A percentile compares a stretch with the other conserved stretches of the same genome.
Conservation (phyloP, 2,888 invertebrate genomes). For the Drosophila pegasa region DNA sequence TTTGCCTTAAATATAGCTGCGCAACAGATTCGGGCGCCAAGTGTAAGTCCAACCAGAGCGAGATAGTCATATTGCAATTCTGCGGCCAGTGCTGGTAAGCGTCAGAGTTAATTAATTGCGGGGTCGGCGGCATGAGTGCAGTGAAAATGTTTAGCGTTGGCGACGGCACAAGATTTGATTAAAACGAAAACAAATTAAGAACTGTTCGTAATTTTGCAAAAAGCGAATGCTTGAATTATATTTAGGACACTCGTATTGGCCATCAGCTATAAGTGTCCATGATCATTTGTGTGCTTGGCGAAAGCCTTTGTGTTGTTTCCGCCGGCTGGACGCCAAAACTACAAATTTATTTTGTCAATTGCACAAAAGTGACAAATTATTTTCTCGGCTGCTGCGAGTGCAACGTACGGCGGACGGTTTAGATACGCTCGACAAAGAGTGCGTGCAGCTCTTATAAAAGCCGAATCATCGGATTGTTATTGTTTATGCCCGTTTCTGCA, state of each 20-base stretch:
- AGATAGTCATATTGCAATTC: conserved; percentile 59
- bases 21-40: conserved; percentile 46
- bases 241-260: conserved; percentile 3
- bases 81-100: conserved; percentile 62
- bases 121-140: conserved; percentile 68
- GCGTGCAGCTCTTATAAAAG: conserved; percentile 22
- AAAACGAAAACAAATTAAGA: conserved; percentile 60
- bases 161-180: conserved; percentile 67
- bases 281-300: conserved; percentile 12
- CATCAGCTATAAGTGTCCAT: conserved; percentile 6
- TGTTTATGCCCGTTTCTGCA: conserved; percentile 47
- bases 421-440: conserved; percentile 14
- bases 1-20: conserved; percentile 17
- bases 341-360: conserved; percentile 53
- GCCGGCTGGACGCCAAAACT: conserved; percentile 64
- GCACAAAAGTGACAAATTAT: conserved; percentile 46
- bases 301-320: conserved; percentile 44
- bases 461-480: conserved; percentile 49
- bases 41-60: conserved; percentile 37
- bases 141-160: conserved; percentile 77
- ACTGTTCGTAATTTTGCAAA: conserved; percentile 50
- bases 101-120: conserved; percentile 48
- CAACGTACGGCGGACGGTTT: conserved; percentile 8
- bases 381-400: conserved; percentile 19
- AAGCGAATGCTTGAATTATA: conserved; percentile 9